A percentile compares a stretch with the other conserved stretches of the same genome.
Evolutionary conservation across 2,888 invertebrate species (phyloP).

Genomic region (Furcula furcula): DNA sequence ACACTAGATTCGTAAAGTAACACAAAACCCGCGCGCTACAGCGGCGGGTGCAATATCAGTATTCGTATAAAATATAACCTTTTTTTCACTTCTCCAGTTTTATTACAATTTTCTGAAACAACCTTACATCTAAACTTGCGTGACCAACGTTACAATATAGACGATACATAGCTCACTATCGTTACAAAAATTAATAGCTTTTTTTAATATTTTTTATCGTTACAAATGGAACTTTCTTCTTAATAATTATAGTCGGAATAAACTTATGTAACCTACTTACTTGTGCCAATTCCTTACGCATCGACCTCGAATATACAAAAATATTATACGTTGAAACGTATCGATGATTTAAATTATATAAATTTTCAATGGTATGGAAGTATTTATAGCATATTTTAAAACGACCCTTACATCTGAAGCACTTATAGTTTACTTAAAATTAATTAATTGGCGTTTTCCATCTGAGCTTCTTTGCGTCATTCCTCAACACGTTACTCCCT

Average conservation of each 20-base stretch:
- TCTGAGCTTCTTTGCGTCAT: slow-evolving; percentile 62
- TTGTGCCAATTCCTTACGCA: slow-evolving; percentile 77
- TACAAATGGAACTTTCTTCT: slow-evolving; percentile 66
- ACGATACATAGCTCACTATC: slow-evolving; percentile 77
- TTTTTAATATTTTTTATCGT: slow-evolving; percentile 58
- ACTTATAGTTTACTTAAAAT: slow-evolving; percentile 65
- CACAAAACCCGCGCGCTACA: slow-evolving; percentile 47
- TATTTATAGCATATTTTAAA: slow-evolving; percentile 55
- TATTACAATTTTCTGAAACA: slow-evolving; percentile 82
- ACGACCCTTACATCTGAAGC: slow-evolving; percentile 65
- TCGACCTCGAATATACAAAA: slow-evolving; percentile 73
- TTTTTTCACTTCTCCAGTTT: slow-evolving; percentile 65
- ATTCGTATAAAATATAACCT: slow-evolving; percentile 78
- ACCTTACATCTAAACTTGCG: slow-evolving; percentile 67
- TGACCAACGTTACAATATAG: slow-evolving; percentile 75
- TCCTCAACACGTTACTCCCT: slow-evolving; percentile 32
- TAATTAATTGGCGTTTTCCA: slow-evolving; percentile 70
- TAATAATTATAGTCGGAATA: slow-evolving; percentile 56
- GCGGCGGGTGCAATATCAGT: slow-evolving; percentile 58
- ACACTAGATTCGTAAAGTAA: slow-evolving; percentile 75
- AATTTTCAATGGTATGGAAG: slow-evolving; percentile 63
- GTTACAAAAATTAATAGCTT: slow-evolving; percentile 67
- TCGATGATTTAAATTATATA: slow-evolving; percentile 61
- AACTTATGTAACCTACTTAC: slow-evolving; percentile 50
- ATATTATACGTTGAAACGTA: slow-evolving; percentile 72